Percentiles rank a stretch among this genome's conserved stretches.
Evolutionary conservation across 2,888 invertebrate species (phyloP).

Genomic region (Silvanus unidentatus): DNA sequence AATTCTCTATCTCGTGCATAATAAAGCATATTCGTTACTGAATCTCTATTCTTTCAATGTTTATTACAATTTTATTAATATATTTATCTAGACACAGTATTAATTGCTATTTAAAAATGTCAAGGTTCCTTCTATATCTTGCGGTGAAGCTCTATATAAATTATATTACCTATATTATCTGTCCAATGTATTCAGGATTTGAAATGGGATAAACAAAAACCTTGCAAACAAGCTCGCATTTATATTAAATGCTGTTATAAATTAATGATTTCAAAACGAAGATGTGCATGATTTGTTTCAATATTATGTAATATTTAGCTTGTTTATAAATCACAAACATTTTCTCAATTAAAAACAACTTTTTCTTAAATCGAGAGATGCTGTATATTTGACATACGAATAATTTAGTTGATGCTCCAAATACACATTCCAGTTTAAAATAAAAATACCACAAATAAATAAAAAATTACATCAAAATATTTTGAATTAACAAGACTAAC

Average conservation of each 20-base stretch:
- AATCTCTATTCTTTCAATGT: slow-evolving; percentile 15
- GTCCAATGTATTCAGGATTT: slow-evolving; percentile 34
- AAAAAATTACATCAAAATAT: too few species aligned
- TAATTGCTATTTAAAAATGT: slow-evolving; percentile 37
- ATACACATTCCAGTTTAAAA: too few species aligned
- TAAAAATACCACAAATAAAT: too few species aligned
- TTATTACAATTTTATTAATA: slow-evolving; percentile 22
- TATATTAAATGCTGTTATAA: slow-evolving; percentile 9
- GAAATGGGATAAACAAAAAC: slow-evolving; percentile 24
- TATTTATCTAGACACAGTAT: slow-evolving; percentile 24
- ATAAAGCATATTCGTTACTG: too few species aligned
- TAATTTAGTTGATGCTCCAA: too few species aligned
- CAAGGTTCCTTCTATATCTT: slow-evolving; percentile 36
- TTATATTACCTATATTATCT: slow-evolving; percentile 34
- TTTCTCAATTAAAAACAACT: too few species aligned
- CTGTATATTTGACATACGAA: too few species aligned
- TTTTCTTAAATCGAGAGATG: too few species aligned
- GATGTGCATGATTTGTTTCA: slow-evolving; percentile 15
- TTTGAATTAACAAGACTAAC: too few species aligned
- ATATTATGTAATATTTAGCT: slow-evolving; percentile 10
- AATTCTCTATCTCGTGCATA: too few species aligned
- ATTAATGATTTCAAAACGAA: slow-evolving; percentile 16
- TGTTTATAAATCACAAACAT: background rate
- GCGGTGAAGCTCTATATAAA: slow-evolving; percentile 36
- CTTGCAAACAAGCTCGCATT: slow-evolving; percentile 2